These are phyloP conservation scores for Tenthredo distinguenda DNA, from an alignment of 2,888 invertebrate genomes.

Conservation along the genomic window DNA sequence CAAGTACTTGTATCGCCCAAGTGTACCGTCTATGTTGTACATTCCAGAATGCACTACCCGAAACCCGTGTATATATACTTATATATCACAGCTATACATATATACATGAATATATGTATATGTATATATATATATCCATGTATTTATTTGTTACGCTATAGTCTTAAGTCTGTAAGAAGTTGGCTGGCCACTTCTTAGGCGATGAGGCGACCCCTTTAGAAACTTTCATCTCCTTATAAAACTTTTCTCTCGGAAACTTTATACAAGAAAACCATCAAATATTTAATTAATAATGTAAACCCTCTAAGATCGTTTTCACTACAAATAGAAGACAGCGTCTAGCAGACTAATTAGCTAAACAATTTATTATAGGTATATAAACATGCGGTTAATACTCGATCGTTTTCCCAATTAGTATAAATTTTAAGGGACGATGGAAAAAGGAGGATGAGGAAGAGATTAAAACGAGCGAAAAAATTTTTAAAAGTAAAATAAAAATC, in stretches of 20 bases:
- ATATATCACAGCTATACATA: neutral
- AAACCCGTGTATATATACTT: neutral
- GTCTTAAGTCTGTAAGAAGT: neutral
- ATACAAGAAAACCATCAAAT: constrained; percentile 34
- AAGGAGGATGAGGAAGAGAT: too few relatives aligned
- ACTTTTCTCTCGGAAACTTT: constrained; percentile 30
- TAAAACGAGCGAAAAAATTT: too few relatives aligned
- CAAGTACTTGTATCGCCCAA: constrained; percentile 11
- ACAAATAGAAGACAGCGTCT: neutral
- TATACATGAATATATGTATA: neutral
- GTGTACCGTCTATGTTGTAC: neutral
- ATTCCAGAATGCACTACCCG: neutral
- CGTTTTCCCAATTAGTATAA: neutral
- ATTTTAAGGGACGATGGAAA: neutral
- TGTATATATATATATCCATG: neutral
- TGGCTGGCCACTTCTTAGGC: constrained; percentile 26
- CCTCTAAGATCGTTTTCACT: neutral
- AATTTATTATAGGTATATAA: neutral
- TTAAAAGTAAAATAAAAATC: neutral
- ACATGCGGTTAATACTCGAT: neutral
- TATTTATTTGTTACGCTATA: constrained; percentile 13
- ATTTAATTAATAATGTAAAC: constrained; percentile 47
- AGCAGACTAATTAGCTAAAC: neutral
- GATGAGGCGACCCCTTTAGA: constrained; percentile 34
- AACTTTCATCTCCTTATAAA: neutral